phyloP scores from a whole-genome alignment of 2,888 invertebrate species.

The Dynastes grantii region DNA sequence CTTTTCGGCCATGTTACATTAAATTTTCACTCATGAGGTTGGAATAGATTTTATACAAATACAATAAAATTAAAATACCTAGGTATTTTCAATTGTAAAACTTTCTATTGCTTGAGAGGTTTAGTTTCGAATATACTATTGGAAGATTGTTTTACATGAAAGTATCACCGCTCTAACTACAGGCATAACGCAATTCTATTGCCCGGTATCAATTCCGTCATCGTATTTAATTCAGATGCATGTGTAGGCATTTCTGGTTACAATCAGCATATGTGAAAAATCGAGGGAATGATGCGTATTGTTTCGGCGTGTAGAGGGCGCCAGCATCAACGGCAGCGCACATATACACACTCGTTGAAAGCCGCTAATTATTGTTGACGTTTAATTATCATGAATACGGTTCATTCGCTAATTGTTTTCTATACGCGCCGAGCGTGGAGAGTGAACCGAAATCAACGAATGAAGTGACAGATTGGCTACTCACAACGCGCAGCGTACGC shows the following conservation, averaged over 20 bases:
- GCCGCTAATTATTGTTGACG: constrained; percentile 56
- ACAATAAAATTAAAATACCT: too few relatives aligned
- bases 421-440: constrained; percentile 49
- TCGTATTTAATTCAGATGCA: constrained; percentile 14
- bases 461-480: constrained; percentile 55
- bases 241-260: neutral
- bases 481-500: constrained; percentile 19
- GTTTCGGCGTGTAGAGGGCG: constrained; percentile 9
- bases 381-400: constrained; percentile 56
- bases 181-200: too few relatives aligned
- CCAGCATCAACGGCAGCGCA: constrained; percentile 5
- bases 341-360: constrained; percentile 48
- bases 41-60: too few relatives aligned
- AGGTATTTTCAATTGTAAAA: too few relatives aligned
- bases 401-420: constrained; percentile 56
- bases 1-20: too few relatives aligned
- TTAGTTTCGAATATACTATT: too few relatives aligned
- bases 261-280: constrained; percentile 18
- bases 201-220: neutral
- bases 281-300: constrained; percentile 21
- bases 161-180: too few relatives aligned
- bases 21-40: too few relatives aligned
- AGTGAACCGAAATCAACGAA: constrained; percentile 53
- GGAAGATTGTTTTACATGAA: too few relatives aligned
- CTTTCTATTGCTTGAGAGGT: too few relatives aligned